phyloP scores from a whole-genome alignment of 1,140 invertebrate genomes.

The Rhopalosiphum padi region DNA sequence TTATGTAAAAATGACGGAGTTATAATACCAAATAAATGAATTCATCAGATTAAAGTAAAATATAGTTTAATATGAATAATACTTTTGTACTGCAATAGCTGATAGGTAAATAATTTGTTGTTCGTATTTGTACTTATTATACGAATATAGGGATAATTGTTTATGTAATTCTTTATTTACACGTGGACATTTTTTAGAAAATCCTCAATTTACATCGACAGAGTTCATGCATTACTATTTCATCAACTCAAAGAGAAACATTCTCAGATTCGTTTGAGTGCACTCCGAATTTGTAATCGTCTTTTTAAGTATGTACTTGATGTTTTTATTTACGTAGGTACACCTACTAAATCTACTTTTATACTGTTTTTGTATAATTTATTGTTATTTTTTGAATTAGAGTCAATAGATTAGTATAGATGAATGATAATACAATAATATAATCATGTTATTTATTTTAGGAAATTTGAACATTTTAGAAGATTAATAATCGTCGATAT shows the following conservation, averaged over 20 bases:
- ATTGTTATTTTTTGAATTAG: not conserved
- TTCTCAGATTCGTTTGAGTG: constrained; percentile 68
- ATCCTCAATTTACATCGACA: constrained; percentile 66
- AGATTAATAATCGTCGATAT: constrained; percentile 66
- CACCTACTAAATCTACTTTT: too few relatives aligned
- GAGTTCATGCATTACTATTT: constrained; percentile 65
- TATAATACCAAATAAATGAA: not conserved
- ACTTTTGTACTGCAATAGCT: not conserved
- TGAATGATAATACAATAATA: not conserved
- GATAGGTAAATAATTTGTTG: not conserved
- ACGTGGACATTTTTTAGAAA: constrained; percentile 62
- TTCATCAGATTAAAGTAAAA: not conserved
- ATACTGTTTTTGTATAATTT: not conserved
- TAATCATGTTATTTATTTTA: constrained; percentile 58
- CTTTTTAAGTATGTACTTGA: constrained; percentile 65
- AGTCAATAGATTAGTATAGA: not conserved
- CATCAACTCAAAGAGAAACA: constrained; percentile 67
- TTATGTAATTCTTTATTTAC: not conserved
- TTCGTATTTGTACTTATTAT: not conserved
- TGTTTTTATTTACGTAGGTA: not conserved
- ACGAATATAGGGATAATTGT: not conserved
- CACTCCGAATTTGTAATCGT: constrained; percentile 67
- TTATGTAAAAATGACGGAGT: not conserved
- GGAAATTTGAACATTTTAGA: constrained; percentile 67
- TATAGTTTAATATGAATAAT: not conserved